Evolutionary conservation across 2,797 vertebrate species (phyloP).

Genomic region (Pterois miles): DNA sequence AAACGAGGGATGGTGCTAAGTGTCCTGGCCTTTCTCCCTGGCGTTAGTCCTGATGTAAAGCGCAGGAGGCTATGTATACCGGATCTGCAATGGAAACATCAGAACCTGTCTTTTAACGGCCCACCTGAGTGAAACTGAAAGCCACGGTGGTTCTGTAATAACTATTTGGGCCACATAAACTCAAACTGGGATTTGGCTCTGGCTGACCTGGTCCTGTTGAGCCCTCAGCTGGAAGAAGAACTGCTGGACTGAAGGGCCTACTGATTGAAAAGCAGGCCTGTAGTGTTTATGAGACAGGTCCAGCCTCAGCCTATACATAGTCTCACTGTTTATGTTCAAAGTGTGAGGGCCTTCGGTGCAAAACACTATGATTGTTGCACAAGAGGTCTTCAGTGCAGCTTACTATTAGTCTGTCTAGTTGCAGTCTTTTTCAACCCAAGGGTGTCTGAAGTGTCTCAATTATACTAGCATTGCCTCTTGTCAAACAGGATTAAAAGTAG

Average conservation of each 20-base stretch:
- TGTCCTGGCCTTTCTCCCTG: conserved; percentile 35
- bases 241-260: not conserved
- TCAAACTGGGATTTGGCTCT: conserved; percentile 24
- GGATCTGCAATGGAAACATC: conserved; percentile 16
- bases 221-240: not conserved
- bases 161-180: conserved; percentile 58
- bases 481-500: conserved; percentile 36
- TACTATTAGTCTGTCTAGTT: not conserved
- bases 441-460: conserved; percentile 20
- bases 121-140: conserved; percentile 54
- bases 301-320: conserved; percentile 26
- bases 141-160: conserved; percentile 60
- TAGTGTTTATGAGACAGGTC: conserved; percentile 18
- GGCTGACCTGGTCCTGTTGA: conserved; percentile 32
- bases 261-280: conserved; percentile 23
- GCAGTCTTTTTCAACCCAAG: not conserved
- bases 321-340: conserved; percentile 31
- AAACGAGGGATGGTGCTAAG: conserved; percentile 32
- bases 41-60: conserved; percentile 25
- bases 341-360: not conserved
- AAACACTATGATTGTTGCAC: conserved; percentile 6
- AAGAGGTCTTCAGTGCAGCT: not conserved
- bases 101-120: conserved; percentile 41
- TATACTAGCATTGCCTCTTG: conserved; percentile 19
- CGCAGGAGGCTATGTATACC: not conserved